These are phyloP conservation scores for Globodera ellingtonae DNA, from an alignment of 1,140 invertebrate genomes.

Conservation along the genomic window DNA sequence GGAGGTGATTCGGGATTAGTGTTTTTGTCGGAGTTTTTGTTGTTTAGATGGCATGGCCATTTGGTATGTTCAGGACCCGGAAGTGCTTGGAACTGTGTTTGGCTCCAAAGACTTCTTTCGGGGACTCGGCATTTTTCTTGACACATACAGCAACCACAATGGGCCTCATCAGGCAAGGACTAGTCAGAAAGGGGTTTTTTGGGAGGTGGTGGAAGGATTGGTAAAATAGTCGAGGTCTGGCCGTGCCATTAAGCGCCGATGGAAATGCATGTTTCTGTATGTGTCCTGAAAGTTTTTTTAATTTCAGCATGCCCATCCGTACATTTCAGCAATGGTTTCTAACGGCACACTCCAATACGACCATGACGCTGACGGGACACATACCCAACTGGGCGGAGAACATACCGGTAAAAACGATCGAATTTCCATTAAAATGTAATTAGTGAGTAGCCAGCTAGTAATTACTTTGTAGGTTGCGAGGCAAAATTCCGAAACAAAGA, in stretches of 20 bases:
- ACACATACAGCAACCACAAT: conserved; percentile 99
- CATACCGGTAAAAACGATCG: conserved; percentile 41
- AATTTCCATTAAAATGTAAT: conserved; percentile 5
- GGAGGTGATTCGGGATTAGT: conserved; percentile 68
- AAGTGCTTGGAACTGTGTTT: conserved; percentile 81
- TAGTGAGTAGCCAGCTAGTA: not conserved
- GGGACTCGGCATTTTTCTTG: conserved; percentile 89
- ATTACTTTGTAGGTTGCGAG: conserved; percentile 63
- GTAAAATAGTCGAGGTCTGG: not conserved
- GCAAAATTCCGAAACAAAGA: conserved; percentile 89
- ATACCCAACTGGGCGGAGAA: conserved; percentile 79
- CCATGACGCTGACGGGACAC: conserved; percentile 95
- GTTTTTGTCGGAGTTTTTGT: not conserved
- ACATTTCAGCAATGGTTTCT: conserved; percentile 96
- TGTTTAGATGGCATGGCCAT: conserved; percentile 87
- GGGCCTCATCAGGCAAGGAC: conserved; percentile 88
- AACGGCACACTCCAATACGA: conserved; percentile 94
- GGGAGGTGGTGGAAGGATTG: not conserved
- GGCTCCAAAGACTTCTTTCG: conserved; percentile 89
- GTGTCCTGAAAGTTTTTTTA: not conserved
- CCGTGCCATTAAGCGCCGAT: not conserved
- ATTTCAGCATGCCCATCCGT: conserved; percentile 90
- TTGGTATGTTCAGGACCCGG: conserved; percentile 91
- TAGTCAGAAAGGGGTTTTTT: not conserved
- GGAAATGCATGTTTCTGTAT: too few relatives aligned